Conservation (phyloP, 1,140 invertebrate species). For the Nasonia longicornis region DNA sequence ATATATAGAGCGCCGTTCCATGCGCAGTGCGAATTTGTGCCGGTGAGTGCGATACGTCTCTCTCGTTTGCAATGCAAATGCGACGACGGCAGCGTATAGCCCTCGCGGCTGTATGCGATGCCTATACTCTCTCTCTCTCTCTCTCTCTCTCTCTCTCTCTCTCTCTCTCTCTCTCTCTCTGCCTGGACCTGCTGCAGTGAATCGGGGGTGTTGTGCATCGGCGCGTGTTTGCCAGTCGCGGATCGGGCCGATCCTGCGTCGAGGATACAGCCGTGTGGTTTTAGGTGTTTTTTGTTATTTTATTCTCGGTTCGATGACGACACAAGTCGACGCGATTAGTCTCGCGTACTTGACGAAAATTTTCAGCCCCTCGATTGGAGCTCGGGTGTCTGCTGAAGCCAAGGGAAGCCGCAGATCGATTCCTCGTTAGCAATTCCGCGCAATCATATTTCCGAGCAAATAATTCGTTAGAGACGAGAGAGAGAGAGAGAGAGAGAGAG, state of each 20-base stretch:
- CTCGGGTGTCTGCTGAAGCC: not conserved
- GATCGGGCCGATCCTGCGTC: not conserved
- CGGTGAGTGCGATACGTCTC: slow-evolving; percentile 42
- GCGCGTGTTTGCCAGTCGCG: slow-evolving; percentile 4
- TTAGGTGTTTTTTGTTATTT: not conserved
- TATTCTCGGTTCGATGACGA: not conserved
- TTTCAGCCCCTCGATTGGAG: not conserved
- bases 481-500: not conserved
- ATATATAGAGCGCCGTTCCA: not conserved
- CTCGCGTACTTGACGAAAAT: not conserved
- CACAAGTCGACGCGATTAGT: not conserved
- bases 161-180: not conserved
- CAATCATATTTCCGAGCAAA: slow-evolving; percentile 67
- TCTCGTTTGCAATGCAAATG: slow-evolving; percentile 55
- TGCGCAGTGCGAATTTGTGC: slow-evolving; percentile 39
- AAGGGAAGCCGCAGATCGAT: slow-evolving; percentile 58
- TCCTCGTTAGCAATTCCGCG: slow-evolving; percentile 64
- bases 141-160: not conserved
- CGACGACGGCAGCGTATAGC: not conserved
- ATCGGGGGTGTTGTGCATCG: slow-evolving; percentile 3
- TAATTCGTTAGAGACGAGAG: slow-evolving; percentile 65
- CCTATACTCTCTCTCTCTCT: not conserved
- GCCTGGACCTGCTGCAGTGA: slow-evolving; percentile 10
- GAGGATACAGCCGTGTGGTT: not conserved
- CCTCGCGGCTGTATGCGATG: not conserved